Evolutionary conservation across 2,888 invertebrate species (phyloP), one percentile per base, ranked within the genome.

Genomic region (Tinea pellionella): DNA sequence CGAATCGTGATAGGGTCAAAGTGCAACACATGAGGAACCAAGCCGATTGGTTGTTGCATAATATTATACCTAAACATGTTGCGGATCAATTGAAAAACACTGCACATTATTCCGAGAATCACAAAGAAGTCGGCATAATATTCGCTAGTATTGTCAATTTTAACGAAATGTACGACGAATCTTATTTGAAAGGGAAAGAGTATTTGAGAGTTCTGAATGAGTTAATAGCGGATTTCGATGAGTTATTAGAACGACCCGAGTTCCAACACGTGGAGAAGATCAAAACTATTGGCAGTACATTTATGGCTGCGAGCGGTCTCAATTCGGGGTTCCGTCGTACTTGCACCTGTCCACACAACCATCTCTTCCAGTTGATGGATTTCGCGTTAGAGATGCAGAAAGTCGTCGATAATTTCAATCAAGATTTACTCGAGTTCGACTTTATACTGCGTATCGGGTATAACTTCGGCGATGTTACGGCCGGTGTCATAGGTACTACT

Each of bases 141-240:
- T 99, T 99, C 74, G 98, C 98, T 7, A 96, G 95, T 69, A 96
- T 99, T 67, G 94, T 97, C 0, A 99, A 99, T 78, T 99, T 98
- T 77, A 96, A 96, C 71, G 98, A 98, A 80, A 94, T 99, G 90
- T 99, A 99, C 75, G 98, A 99, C 74, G 98, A 99, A 75, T 96
- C 96, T 58, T 99, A 96, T 80, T 89, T 96, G 67, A 97, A 96
- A 13, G 98, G 98, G 3, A 94, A 95, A 71, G 98, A 99, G 80
- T 98, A 96, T 77, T 83, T 99, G 65, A 89, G 98, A 13, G 97
- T 99, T 9, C 89, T 99, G 59, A 99, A 99, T 80, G 98, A 99
- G 75, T 86, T 99, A 60, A 96, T 98, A 63, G 96, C 95, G 0
- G 98, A 99, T 78, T 98, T 98, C 71, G 98, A 99, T 73, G 98